Evolutionary conservation across 2,888 invertebrate genomes (phyloP).

Genomic region (Sinelater perroti): DNA sequence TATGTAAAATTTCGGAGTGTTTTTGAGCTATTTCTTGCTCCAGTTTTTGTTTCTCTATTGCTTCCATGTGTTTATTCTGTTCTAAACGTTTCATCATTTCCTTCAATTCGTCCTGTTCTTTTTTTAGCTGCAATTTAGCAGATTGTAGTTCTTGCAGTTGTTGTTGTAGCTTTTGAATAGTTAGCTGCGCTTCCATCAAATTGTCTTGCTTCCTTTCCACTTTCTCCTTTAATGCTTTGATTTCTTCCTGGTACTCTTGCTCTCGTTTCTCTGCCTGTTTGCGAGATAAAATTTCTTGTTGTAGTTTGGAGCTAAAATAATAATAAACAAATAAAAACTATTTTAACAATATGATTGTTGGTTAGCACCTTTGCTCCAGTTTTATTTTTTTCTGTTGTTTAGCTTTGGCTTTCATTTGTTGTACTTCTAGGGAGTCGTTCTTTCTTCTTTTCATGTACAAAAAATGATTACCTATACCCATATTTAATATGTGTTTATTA

Average conservation of each 20-base stretch:
- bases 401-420: conserved; percentile 99
- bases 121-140: conserved; percentile 88
- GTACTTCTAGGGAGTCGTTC: conserved; percentile 98
- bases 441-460: conserved; percentile 97
- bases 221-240: conserved; percentile 89
- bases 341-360: background rate
- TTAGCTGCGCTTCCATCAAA: conserved; percentile 82
- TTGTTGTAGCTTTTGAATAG: conserved; percentile 83
- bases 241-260: conserved; percentile 91
- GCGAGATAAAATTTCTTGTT: conserved; percentile 88
- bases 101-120: conserved; percentile 83
- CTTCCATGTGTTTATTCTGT: conserved; percentile 90
- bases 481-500: conserved; percentile 96
- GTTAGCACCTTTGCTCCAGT: conserved; percentile 81
- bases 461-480: conserved; percentile 99
- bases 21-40: conserved; percentile 88
- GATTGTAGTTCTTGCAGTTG: conserved; percentile 88
- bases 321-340: background rate
- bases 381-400: conserved; percentile 90
- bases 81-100: conserved; percentile 91
- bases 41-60: conserved; percentile 79
- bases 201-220: conserved; percentile 83
- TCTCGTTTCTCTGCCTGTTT: conserved; percentile 96
- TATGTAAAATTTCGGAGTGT: conserved; percentile 65
- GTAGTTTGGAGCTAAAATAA: conserved; percentile 79